These are phyloP conservation scores for Pheosia tremula DNA, from an alignment of 2,888 invertebrate species.

Conservation along the genomic window DNA sequence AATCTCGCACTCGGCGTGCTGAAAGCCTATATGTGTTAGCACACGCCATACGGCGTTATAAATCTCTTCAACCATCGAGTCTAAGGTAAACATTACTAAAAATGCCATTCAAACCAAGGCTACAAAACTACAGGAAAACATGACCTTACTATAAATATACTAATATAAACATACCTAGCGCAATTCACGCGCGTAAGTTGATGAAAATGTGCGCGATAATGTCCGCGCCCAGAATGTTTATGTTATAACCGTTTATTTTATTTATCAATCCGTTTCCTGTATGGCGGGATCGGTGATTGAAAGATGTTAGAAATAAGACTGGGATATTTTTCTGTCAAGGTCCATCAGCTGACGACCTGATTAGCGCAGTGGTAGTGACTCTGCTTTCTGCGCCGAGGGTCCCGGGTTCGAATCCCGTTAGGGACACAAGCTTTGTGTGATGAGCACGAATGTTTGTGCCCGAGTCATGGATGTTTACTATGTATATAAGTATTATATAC, in stretches of 20 bases:
- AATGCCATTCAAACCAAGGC: not conserved
- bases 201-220: not conserved
- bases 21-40: too few species aligned
- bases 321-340: not conserved
- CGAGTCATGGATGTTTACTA: too few species aligned
- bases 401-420: too few species aligned
- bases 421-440: too few species aligned
- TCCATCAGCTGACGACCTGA: too few species aligned
- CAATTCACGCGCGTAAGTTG: not conserved
- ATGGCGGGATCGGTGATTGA: not conserved
- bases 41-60: too few species aligned
- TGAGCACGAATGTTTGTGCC: too few species aligned
- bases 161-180: not conserved
- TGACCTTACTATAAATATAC: not conserved
- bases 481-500: too few species aligned
- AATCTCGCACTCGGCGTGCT: too few species aligned
- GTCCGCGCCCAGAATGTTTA: conserved; percentile 34
- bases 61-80: too few species aligned
- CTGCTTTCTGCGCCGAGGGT: too few species aligned
- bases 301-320: not conserved
- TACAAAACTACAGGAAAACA: not conserved
- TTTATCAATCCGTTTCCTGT: conserved; percentile 40
- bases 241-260: conserved; percentile 32
- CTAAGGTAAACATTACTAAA: not conserved
- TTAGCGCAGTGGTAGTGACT: too few species aligned